These are phyloP conservation scores for Meandrina meandrites DNA, from an alignment of 92 coral and sea anemone genomes.

Conservation along the genomic window DNA sequence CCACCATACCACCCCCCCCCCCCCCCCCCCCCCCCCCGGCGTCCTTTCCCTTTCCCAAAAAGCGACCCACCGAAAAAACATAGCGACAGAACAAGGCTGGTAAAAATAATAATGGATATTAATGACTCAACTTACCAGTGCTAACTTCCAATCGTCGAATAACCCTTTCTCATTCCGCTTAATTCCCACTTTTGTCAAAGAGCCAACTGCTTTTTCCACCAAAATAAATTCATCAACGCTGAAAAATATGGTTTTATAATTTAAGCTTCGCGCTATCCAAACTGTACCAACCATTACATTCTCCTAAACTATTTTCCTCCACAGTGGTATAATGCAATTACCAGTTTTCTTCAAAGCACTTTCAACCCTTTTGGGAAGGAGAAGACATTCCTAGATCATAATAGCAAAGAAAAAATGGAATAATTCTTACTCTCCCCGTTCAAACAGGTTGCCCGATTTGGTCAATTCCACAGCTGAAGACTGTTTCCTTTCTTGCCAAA, in stretches of 20 bases:
- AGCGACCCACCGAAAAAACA: too few relatives aligned
- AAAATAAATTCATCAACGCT: constrained; percentile 22
- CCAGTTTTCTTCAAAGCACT: too few relatives aligned
- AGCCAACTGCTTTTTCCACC: constrained; percentile 27
- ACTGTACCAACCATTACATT: too few relatives aligned
- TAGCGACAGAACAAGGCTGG: too few relatives aligned
- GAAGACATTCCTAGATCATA: background rate
- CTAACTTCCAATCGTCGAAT: constrained; percentile 34
- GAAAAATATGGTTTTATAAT: background rate
- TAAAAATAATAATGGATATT: background rate
- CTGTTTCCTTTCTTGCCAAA: constrained; percentile 24
- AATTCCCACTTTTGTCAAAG: constrained; percentile 32
- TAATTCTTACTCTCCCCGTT: constrained; percentile 26
- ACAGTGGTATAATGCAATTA: too few relatives aligned
- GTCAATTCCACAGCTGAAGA: constrained; percentile 24
- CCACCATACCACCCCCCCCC: too few relatives aligned
- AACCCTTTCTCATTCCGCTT: constrained; percentile 19
- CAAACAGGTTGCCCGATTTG: constrained; percentile 41
- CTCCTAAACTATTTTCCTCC: too few relatives aligned
- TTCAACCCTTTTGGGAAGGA: too few relatives aligned
- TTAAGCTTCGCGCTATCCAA: background rate
- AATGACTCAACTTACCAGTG: background rate
- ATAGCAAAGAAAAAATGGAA: background rate
- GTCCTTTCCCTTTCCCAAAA: too few relatives aligned
- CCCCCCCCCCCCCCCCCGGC: too few relatives aligned